Conservation (phyloP, 1,140 invertebrate species). For the Magallana ariakensis region DNA sequence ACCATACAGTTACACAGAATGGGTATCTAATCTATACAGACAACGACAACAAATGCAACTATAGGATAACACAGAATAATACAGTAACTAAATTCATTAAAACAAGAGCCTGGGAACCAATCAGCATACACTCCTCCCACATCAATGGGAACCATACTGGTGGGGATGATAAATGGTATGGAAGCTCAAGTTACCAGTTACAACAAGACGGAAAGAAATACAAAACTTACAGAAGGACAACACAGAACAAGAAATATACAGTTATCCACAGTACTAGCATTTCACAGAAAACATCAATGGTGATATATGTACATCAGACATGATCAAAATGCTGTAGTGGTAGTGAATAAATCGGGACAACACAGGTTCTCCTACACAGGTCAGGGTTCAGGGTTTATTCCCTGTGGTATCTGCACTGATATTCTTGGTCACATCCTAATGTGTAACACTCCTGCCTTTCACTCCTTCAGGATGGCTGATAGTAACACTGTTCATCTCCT, state of each 20-base stretch:
- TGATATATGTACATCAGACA: not conserved
- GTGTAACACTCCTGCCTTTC: not conserved
- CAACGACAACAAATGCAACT: not conserved
- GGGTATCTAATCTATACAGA: not conserved
- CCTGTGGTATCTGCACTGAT: not conserved
- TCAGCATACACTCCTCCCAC: not conserved
- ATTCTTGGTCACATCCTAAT: not conserved
- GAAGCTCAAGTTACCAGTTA: not conserved
- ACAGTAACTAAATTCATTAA: not conserved
- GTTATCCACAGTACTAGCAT: not conserved
- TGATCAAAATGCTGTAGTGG: not conserved
- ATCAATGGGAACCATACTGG: not conserved
- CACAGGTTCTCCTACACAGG: not conserved
- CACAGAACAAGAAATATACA: not conserved
- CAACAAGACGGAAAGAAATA: not conserved
- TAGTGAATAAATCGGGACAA: not conserved
- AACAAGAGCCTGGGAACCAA: not conserved
- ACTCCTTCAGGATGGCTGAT: not conserved
- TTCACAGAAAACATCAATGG: not conserved
- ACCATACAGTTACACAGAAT: not conserved
- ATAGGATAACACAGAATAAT: not conserved
- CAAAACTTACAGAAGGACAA: not conserved
- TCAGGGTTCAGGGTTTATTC: not conserved
- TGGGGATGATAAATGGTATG: not conserved
- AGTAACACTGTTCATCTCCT: not conserved